Base-by-base conservation (phyloP, 2,888 invertebrate species). In the Oegoconia quadripuncta region DNA sequence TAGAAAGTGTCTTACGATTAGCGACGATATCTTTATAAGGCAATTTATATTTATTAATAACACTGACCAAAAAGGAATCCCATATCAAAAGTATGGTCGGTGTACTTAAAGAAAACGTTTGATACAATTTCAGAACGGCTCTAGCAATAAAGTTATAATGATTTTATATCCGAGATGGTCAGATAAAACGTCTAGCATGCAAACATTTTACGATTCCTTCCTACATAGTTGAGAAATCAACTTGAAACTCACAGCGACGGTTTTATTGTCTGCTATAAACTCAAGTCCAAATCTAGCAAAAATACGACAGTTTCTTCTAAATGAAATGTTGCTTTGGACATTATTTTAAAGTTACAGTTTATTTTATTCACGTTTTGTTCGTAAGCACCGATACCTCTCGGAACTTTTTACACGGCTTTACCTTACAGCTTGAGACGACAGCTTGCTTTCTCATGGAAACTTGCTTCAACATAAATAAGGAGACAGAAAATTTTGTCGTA, bases 401-500 rank as follows among this genome's bases (percentile, higher is more conserved):
- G 25, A 39, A 39, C 20, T 44, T 42, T 39, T 39, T 34, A 22
- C 23, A 33, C 18, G 18, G 11, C 36, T 28, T 27, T 26, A 31
- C 34, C 54, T 56, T 72, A 59, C 64, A 65, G 71, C 66, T 70
- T 67, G 66, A 65, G 68, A 61, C 64, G 78, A 78, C 77, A 78
- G 76, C 73, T 69, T 56, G 64, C 57, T 61, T 39, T 20, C 59
- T 53, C 62, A 59, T 52, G 64, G 53, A 69, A 74, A 73, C 66
- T 72, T 63, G 48, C 42, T 53, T 58, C 59, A 58, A 69, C 74
- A 71, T 82, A 83, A 86, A 83, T 79, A 83, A 67, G 69, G 68
- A 72, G 79, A 79, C 78, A 75, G 78, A 77, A 77, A 82, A 79
- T 84, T 81, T 80, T 69, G 74, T 72, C 79, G 76, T 82, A 83